Base-by-base conservation (phyloP, 2,113 vertebrate species). In the Esox niger region DNA sequence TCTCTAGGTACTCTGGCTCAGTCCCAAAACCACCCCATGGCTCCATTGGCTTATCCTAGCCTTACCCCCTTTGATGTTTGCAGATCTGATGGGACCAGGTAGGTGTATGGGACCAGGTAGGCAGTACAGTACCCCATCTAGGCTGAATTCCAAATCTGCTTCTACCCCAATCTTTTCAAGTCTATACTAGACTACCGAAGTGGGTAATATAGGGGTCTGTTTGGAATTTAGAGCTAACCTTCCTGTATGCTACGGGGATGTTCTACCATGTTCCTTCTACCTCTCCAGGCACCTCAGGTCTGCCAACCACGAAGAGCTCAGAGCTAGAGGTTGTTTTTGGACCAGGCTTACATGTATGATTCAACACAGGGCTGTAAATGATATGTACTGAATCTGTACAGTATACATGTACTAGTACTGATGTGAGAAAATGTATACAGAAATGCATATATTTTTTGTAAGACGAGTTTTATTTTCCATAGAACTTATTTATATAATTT, bases 401-500 rank as follows among this genome's bases (percentile, higher is more conserved):
- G 93, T 95, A 84, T 87, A 87, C 79, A 88, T 88, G 95, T 96
- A 96, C 93, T 93, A 85, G 87, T 88, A 88, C 81, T 83, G 80
- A 87, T 81, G 80, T 91, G 94, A 93, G 91, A 94, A 94, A 93
- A 95, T 95, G 95, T 94, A 94, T 95, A 94, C 93, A 94, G 91
- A 94, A 92, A 94, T 92, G 93, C 92, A 94, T 93, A 88, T 90
- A 90, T 90, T 95, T 95, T 95, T 96, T 94, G 93, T 97, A 96
- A 96, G 91, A 95, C 92, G 92, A 97, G 90, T 46, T 10, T 4
- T 68, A 82, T 80, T 87, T 95, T 95, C 92, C 93, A 94, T 92
- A 94, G 91, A 95, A 91, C 92, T 95, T 96, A 96, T 98, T 98
- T 98, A 98, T 98, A 94, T 88, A 90, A 89, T 95, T 96, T 91